Conservation (phyloP, 1,140 invertebrate genomes). For the Pseudomyrmex pallidus region DNA sequence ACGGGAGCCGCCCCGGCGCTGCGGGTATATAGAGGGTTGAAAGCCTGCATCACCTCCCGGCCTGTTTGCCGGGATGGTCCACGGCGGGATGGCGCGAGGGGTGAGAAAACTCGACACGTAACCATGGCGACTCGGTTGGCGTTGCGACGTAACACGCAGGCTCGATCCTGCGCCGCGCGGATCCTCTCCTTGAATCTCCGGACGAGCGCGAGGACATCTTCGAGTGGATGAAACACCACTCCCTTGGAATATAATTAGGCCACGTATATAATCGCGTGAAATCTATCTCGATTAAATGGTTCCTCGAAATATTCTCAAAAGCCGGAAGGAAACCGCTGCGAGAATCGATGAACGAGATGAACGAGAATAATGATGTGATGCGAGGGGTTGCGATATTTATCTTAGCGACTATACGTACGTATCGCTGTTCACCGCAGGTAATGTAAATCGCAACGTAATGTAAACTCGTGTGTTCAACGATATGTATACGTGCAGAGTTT, state of each 20-base stretch:
- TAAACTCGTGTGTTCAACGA: background rate
- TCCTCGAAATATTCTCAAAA: conserved; percentile 44
- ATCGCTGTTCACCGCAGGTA: background rate
- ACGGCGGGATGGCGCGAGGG: conserved; percentile 33
- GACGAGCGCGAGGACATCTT: conserved; percentile 52
- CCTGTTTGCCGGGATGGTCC: conserved; percentile 36
- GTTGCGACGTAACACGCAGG: conserved; percentile 73
- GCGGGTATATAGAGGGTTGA: conserved; percentile 76
- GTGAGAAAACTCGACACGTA: conserved; percentile 53
- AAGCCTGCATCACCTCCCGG: conserved; percentile 74
- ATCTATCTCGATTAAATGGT: conserved; percentile 6
- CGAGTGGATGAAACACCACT: conserved; percentile 68
- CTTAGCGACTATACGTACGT: conserved; percentile 4
- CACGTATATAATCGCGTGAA: conserved; percentile 22
- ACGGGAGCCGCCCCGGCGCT: conserved; percentile 81
- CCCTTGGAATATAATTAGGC: conserved; percentile 72
- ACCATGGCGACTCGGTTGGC: conserved; percentile 64
- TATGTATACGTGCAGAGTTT: background rate
- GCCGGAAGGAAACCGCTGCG: background rate
- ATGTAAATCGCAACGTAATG: background rate
- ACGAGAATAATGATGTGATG: conserved; percentile 28
- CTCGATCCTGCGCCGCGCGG: conserved; percentile 74
- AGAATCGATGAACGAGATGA: background rate
- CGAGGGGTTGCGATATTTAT: conserved; percentile 39
- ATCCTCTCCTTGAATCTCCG: conserved; percentile 57